phyloP scores from a whole-genome alignment of 2,113 vertebrate genomes.

The Eublepharis macularius region DNA sequence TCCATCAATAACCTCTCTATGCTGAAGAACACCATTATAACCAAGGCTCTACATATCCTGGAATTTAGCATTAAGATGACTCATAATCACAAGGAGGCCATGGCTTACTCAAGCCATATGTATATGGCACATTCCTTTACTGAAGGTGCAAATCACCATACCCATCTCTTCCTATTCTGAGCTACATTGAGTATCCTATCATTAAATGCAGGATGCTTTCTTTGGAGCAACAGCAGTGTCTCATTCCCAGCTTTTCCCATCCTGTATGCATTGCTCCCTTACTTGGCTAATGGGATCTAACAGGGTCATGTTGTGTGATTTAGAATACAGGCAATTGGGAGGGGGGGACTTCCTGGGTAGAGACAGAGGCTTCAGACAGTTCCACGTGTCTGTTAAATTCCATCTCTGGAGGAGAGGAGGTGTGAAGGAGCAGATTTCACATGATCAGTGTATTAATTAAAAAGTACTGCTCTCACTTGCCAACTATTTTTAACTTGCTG shows the following conservation, averaged over 20 bases:
- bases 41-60: not conserved
- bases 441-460: constrained; percentile 61
- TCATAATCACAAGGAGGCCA: not conserved
- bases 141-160: not conserved
- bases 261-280: not conserved
- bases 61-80: not conserved
- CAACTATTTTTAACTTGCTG: constrained; percentile 70
- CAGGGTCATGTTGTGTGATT: not conserved
- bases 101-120: not conserved
- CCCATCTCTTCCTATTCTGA: not conserved
- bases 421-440: constrained; percentile 62
- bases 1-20: no score
- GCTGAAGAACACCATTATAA: not conserved
- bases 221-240: not conserved
- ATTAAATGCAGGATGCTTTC: not conserved
- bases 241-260: not conserved
- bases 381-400: constrained; percentile 1
- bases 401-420: constrained; percentile 43
- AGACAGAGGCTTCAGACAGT: not conserved
- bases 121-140: not conserved
- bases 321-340: not conserved
- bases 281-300: not conserved
- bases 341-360: not conserved
- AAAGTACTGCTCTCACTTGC: constrained; percentile 66
- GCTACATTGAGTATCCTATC: not conserved